Percentiles rank a stretch among this genome's conserved stretches.
These are phyloP conservation scores for Tympanoctomys barrerae DNA, from an alignment of 2,797 vertebrate species.

Conservation along the genomic window DNA sequence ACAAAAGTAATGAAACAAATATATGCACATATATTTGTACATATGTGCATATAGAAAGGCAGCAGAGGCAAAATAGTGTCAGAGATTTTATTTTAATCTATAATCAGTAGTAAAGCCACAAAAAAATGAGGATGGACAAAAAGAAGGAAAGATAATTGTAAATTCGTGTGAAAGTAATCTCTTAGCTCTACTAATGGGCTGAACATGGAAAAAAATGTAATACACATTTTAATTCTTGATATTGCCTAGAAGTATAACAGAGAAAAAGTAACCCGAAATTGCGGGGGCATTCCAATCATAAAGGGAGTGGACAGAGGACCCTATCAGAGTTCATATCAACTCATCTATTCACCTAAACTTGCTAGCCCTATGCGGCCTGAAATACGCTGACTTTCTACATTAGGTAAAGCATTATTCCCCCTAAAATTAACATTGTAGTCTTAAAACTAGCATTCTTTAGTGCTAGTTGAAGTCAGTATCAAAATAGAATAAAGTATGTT, in stretches of 20 bases:
- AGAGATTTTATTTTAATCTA: constrained; percentile 17
- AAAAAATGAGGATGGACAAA: not conserved
- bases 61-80: not conserved
- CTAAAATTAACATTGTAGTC: not conserved
- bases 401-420: not conserved
- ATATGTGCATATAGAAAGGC: not conserved
- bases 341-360: not conserved
- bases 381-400: not conserved
- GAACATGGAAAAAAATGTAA: not conserved
- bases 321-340: not conserved
- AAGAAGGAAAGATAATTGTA: not conserved
- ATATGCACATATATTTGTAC: not conserved
- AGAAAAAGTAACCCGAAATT: not conserved
- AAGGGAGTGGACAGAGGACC: not conserved
- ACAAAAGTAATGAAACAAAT: not conserved
- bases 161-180: not conserved
- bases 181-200: not conserved
- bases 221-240: not conserved
- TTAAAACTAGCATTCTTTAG: not conserved
- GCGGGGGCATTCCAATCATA: not conserved
- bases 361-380: not conserved
- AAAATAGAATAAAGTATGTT: not conserved
- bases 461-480: not conserved
- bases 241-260: not conserved
- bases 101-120: not conserved